Base-by-base conservation (phyloP, 2,797 vertebrate species). In the Limnodromus scolopaceus region DNA sequence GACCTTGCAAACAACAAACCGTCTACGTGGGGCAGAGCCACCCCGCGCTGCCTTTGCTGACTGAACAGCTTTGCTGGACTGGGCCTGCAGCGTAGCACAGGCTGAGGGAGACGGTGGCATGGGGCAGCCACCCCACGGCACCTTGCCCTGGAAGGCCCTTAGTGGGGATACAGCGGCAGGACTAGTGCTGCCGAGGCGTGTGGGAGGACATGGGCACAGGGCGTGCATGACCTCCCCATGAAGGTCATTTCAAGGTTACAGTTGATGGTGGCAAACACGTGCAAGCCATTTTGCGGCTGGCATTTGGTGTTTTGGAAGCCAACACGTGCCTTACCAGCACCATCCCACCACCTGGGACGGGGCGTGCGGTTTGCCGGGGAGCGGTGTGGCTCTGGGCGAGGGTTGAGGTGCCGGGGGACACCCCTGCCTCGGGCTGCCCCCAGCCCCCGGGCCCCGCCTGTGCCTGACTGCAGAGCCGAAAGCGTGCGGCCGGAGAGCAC, bases 341-440 rank as follows among this genome's bases (percentile, higher is more conserved):
- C 3, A 0, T 74, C n/a, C 51, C 2, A 2, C 18, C 43, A 6
- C 5, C 32, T 39, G 30, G 10, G 20, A 18, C 0, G 0, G 16
- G 7, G 4, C 13, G 51, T 71, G 43, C 0, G 0, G 18, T 30
- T 79, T 69, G 28, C 25, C 19, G 0, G 2, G 16, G 27, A 61
- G 18, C 0, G 0, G 4, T 2, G 0, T 24, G 58, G 43, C 46
- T 75, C 22, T 16, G 41, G 27, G 6, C 0, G 0, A 75, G 16
- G 34, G 9, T 6, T 11, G 45, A 19, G 27, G 41, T 9, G 3
- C 1, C 1, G 0, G 11, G 25, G 16, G 23, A 0, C 36, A n/a
- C 1, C 19, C 8, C 4, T 45, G 27, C n/a, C 36, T 48, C 10
- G 0, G 15, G 16, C 0, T 58, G 11, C 49, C 19, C 49, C 70